Percentiles rank a stretch among this genome's conserved stretches.
These are phyloP conservation scores for Anthoscopus minutus DNA, from an alignment of 2,113 vertebrate genomes.

Conservation along the genomic window DNA sequence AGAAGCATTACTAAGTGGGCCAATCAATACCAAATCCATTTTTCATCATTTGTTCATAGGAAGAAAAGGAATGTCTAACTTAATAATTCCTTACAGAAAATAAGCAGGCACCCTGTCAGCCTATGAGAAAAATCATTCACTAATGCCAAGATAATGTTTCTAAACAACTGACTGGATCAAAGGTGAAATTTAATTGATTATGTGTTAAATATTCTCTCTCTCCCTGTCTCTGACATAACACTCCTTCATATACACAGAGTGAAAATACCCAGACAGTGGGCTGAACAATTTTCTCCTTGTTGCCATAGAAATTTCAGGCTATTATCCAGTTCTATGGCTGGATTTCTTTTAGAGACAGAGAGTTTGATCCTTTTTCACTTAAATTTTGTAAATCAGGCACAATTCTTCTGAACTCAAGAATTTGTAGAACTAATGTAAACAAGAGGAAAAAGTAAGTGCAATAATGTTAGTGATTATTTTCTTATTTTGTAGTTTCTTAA, in stretches of 20 bases:
- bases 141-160: conserved; percentile 47
- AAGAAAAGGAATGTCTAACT: conserved; percentile 46
- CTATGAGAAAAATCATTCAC: conserved; percentile 43
- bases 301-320: conserved; percentile 22
- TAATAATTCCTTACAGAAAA: conserved; percentile 43
- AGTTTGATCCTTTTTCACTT: neutral
- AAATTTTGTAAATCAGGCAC: neutral
- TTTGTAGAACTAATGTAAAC: neutral
- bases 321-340: neutral
- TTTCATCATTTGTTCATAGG: conserved; percentile 13
- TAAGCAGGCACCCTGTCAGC: conserved; percentile 45
- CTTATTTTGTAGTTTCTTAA: neutral
- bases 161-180: conserved; percentile 67
- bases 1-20: conserved; percentile 9
- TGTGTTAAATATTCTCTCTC: conserved; percentile 45
- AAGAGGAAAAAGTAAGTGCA: neutral
- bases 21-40: conserved; percentile 41
- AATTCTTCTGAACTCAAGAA: neutral
- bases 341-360: neutral
- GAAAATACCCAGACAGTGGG: conserved; percentile 10
- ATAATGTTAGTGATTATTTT: neutral
- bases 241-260: neutral
- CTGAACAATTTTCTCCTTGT: neutral
- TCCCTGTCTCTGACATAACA: neutral
- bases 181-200: conserved; percentile 67